Percentiles rank a stretch among this genome's conserved stretches.
Conservation (phyloP, 2,113 vertebrate species). For the Suncus etruscus region DNA sequence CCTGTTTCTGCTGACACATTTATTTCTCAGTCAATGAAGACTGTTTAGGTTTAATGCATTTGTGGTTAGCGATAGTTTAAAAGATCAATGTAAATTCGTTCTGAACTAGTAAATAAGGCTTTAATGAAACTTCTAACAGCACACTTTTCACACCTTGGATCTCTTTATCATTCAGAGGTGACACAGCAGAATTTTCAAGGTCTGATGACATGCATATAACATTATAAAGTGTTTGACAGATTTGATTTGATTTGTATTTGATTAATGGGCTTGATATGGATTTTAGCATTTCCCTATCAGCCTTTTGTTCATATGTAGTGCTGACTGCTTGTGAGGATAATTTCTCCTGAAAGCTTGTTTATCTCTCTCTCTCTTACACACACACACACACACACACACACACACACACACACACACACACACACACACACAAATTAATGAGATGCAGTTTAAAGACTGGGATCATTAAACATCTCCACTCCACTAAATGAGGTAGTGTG, state of each 20-base stretch:
- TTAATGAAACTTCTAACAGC: slow-evolving; percentile 89
- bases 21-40: slow-evolving; percentile 89
- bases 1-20: slow-evolving; percentile 91
- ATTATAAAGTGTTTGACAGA: slow-evolving; percentile 84
- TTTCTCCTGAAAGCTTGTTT: slow-evolving; percentile 65
- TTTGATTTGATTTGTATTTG: slow-evolving; percentile 82
- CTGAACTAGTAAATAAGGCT: slow-evolving; percentile 88
- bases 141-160: slow-evolving; percentile 86
- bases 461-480: slow-evolving; percentile 70
- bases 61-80: slow-evolving; percentile 91
- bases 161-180: slow-evolving; percentile 85
- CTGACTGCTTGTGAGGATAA: neutral
- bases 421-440: slow-evolving; percentile 36
- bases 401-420: neutral
- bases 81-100: slow-evolving; percentile 92
- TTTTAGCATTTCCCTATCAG: slow-evolving; percentile 70
- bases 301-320: slow-evolving; percentile 47
- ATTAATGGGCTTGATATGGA: slow-evolving; percentile 77
- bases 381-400: neutral
- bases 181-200: slow-evolving; percentile 71
- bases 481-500: slow-evolving; percentile 71
- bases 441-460: slow-evolving; percentile 50
- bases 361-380: neutral
- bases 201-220: slow-evolving; percentile 79
- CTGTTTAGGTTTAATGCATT: slow-evolving; percentile 92